Conservation (phyloP, 1,140 invertebrate genomes). For the Heliconius himera region DNA sequence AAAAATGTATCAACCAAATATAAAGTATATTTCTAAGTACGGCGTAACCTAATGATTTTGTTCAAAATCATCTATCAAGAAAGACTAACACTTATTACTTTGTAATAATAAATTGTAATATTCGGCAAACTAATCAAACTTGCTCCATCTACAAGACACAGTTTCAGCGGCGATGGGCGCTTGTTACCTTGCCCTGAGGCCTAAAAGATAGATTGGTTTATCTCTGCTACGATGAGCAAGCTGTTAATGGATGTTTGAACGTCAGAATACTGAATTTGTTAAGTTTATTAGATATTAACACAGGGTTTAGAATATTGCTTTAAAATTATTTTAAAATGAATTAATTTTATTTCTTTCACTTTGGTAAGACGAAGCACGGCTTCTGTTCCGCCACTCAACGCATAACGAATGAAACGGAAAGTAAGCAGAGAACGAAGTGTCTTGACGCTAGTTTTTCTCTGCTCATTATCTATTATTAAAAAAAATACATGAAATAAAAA, state of each 20-base stretch:
- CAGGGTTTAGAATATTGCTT: neutral
- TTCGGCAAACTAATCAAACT: constrained; percentile 1
- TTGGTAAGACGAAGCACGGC: too few relatives aligned
- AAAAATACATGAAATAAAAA: too few relatives aligned
- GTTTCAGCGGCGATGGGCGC: neutral
- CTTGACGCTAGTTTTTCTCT: too few relatives aligned
- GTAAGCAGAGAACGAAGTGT: too few relatives aligned
- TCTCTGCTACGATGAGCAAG: constrained; percentile 10
- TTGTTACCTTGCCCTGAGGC: constrained; percentile 11
- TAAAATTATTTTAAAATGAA: neutral
- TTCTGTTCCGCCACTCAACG: too few relatives aligned
- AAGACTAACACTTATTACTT: neutral
- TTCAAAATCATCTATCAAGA: neutral
- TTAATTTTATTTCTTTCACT: neutral
- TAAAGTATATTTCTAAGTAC: too few relatives aligned
- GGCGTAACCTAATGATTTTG: neutral
- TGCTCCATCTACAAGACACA: neutral
- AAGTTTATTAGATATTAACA: neutral
- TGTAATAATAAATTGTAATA: neutral
- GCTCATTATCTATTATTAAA: too few relatives aligned
- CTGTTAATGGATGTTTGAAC: constrained; percentile 4
- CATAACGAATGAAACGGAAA: too few relatives aligned
- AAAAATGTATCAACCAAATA: too few relatives aligned
- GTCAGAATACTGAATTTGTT: neutral
- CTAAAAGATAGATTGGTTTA: constrained; percentile 15